Base-by-base conservation (phyloP, 1,140 invertebrate species). In the Phymorhynchus buccinoides region DNA sequence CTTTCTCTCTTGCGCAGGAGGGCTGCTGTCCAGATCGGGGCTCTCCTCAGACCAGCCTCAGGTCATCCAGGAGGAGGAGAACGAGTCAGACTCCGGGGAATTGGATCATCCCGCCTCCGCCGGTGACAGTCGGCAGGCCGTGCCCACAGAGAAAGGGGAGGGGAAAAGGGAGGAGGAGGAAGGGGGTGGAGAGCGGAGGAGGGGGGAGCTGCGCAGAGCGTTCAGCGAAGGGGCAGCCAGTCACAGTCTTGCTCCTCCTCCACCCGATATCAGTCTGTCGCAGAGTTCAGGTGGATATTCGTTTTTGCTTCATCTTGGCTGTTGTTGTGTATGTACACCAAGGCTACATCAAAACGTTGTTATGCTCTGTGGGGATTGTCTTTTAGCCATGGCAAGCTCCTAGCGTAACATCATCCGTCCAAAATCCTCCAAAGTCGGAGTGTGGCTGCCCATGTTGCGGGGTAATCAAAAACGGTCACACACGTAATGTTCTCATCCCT, bases 51-150 rank as follows among this genome's bases (percentile, higher is more conserved):
- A 83, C 37, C 56, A 83, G 9, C 66, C 81, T 0, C 81, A 66
- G 41, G 62, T 44, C 32, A 83, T 83, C n/a, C 35, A 73, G 81
- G 81, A 83, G 81, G 80, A 82, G 37, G 62, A 66, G 77, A 56
- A 52, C 32, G 81, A 83, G 37, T 42, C 39, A 0, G 81, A 68
- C 35, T 52, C 32, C 37, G 44, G 30, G 1, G 30, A 78, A 48
- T 56, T 35, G 39, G 22, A 52, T 27, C n/a, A n/a, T n/a, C n/a
- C n/a, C n/a, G n/a, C 37, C 48, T 30, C 42, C 32, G 22, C 42
- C 32, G 22, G 42, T 14, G 77, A 52, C 37, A 80, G 39, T 37
- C 16, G 27, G 32, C 30, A 52, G 7, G 16, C 3, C 22, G 52
- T 39, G n/a, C n/a, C 32, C 18, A 14, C 16, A 4, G 80, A 78